Conservation (phyloP, 30 jellyfish, hydroid and myxozoan species). For the Chironex yamaguchii region DNA sequence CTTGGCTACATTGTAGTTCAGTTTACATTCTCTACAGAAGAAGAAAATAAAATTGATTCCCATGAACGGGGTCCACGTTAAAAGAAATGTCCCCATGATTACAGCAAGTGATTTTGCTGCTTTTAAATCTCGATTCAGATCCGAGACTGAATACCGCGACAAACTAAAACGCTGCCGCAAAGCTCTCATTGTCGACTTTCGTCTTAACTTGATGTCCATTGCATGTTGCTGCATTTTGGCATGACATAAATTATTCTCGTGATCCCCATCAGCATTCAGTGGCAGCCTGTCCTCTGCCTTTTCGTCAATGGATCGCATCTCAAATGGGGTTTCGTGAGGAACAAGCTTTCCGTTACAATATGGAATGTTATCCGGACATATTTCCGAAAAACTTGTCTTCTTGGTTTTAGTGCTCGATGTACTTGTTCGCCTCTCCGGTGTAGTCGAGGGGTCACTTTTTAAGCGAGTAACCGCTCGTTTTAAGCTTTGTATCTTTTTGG, state of each 20-base stretch:
- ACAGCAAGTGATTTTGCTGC: conserved; percentile 61
- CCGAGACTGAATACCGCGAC: not conserved
- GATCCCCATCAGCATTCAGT: not conserved
- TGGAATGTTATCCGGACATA: not conserved
- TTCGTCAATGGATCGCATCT: not conserved
- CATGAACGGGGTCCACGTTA: conserved; percentile 79
- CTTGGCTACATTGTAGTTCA: not conserved
- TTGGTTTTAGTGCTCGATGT: not conserved
- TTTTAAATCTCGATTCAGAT: conserved; percentile 32
- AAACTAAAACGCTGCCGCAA: not conserved
- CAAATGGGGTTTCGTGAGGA: not conserved
- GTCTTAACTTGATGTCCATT: not conserved
- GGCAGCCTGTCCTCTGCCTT: not conserved
- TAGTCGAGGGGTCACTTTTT: no score
- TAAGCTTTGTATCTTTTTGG: not conserved
- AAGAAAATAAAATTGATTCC: conserved; percentile 20
- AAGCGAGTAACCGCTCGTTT: not conserved
- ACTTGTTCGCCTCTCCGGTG: not conserved
- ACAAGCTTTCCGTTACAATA: not conserved
- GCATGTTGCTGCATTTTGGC: not conserved
- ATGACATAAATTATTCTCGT: no score
- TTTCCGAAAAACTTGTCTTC: not conserved
- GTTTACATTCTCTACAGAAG: not conserved
- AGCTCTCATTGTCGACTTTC: not conserved
- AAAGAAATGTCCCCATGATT: conserved; percentile 45